Evolutionary conservation across 2,113 vertebrate species (phyloP).

Genomic region (Benitochromis conjunctus): DNA sequence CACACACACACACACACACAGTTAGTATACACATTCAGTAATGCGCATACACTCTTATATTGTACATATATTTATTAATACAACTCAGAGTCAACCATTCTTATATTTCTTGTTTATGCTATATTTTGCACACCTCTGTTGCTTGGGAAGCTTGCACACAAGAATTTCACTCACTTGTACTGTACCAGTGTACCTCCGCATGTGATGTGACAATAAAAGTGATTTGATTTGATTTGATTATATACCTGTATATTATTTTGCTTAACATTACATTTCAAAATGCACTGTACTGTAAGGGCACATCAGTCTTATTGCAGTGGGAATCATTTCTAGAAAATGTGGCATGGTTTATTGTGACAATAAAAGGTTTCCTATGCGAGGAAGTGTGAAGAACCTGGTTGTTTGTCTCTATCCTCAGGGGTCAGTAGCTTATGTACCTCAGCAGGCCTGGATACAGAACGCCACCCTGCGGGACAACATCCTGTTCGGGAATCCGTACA

Average conservation of each 20-base stretch:
- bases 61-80: too few species aligned
- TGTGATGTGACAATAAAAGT: too few species aligned
- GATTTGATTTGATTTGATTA: too few species aligned
- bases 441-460: conserved; percentile 98
- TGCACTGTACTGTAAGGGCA: not conserved
- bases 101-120: too few species aligned
- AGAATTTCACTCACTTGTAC: too few species aligned
- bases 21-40: too few species aligned
- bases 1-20: too few species aligned
- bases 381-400: not conserved
- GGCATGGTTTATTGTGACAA: not conserved
- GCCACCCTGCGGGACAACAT: conserved; percentile 91
- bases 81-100: too few species aligned
- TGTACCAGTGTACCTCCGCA: too few species aligned
- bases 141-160: too few species aligned
- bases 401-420: conserved; percentile 72
- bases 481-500: conserved; percentile 82
- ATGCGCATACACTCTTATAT: too few species aligned
- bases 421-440: conserved; percentile 91
- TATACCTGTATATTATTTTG: not conserved
- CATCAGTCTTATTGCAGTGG: not conserved
- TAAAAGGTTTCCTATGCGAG: not conserved
- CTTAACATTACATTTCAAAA: not conserved
- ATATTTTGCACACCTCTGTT: too few species aligned
- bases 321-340: not conserved